Conservation (phyloP, 2,888 invertebrate genomes). For the Podotricha telesiphe region DNA sequence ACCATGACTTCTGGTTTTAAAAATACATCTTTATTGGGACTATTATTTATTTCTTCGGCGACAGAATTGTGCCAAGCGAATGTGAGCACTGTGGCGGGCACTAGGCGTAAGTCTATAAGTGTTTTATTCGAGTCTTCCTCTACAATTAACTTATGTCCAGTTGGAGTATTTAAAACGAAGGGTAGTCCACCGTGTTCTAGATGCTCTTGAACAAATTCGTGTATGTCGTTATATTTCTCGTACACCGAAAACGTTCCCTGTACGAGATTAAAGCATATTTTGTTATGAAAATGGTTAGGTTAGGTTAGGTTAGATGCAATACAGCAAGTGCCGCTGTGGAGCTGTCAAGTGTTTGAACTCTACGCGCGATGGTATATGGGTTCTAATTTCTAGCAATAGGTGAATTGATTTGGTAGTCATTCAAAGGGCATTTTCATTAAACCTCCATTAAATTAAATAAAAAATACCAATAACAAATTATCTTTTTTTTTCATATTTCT, state of each 20-base stretch:
- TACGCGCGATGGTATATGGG: no score
- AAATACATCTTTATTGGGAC: conserved; percentile 84
- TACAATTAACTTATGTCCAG: conserved; percentile 85
- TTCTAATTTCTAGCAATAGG: no score
- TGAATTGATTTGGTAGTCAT: no score
- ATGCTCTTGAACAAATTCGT: conserved; percentile 91
- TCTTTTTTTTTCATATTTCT: no score
- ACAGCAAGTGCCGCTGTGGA: no score
- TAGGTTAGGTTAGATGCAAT: no score
- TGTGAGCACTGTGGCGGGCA: conserved; percentile 91
- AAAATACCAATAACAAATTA: no score
- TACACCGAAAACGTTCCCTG: conserved; percentile 95
- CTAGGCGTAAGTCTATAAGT: conserved; percentile 90
- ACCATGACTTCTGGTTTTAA: conserved; percentile 91
- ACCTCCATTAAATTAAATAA: no score
- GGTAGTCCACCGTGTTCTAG: conserved; percentile 87
- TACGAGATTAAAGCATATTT: neutral
- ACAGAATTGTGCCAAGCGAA: conserved; percentile 87
- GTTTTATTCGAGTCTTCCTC: conserved; percentile 88
- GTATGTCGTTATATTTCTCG: conserved; percentile 89
- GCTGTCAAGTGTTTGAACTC: no score
- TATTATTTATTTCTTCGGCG: conserved; percentile 75
- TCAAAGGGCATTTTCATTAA: no score
- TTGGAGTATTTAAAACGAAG: conserved; percentile 87
- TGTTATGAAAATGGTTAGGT: neutral